Evolutionary conservation across 2,888 invertebrate species (phyloP), one percentile per base, ranked within the genome.

Genomic region (Gymnosoma rotundatum): DNA sequence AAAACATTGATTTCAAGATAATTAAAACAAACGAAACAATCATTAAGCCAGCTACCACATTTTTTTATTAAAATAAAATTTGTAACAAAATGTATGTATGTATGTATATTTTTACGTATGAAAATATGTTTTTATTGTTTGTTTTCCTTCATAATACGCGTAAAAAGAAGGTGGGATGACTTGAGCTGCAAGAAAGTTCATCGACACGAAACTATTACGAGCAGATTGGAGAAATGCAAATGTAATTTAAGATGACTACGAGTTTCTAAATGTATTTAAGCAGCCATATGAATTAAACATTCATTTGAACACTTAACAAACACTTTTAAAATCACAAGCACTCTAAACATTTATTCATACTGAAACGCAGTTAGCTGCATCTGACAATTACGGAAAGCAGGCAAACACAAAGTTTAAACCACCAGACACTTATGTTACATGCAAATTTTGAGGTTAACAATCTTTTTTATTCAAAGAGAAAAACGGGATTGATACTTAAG

Each of bases 151-250:
- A 54, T 10, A 36, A 14, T 42, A 38, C n/a, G 20, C 60, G n/a
- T 36, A 18, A 20, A 18, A 0, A 36, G 72, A 72, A 36, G 72
- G 48, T 50, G 48, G 58, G 20, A 18, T 45, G 48, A 36, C 69
- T 56, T 6, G 54, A 42, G 32, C 20, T 12, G 42, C 21, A 61
- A 50, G 21, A 63, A 45, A 73, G 83, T 84, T 84, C 81, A 78
- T 78, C 81, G 84, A 69, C 84, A 69, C 69, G 66, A 42, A 60
- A 64, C 63, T 74, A 50, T 60, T 76, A 56, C 67, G 72, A 20
- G 36, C 14, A 32, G 8, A 50, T 69, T 63, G 72, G 76, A 60
- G 63, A 84, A 81, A 84, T 84, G 84, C 81, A 84, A 81, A 81
- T 81, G 81, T 70, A 78, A 84, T 78, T 70, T 56, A 52, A 84